Evolutionary conservation across 2,888 invertebrate species (phyloP).

Genomic region (Labia minor): DNA sequence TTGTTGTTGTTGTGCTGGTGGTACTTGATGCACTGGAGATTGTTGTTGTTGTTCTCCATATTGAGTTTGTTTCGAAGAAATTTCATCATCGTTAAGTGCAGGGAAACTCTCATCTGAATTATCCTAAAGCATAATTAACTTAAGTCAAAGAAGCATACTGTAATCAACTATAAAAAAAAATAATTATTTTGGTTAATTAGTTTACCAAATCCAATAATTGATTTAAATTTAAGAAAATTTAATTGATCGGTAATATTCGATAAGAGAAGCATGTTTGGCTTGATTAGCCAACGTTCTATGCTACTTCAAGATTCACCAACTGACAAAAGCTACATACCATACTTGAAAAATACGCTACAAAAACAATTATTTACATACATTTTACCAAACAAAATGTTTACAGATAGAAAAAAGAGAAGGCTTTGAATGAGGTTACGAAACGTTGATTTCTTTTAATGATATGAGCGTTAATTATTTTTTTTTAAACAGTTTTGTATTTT

Average conservation of each 20-base stretch:
- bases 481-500: background rate
- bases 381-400: background rate
- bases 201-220: background rate
- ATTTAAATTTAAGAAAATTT: no score
- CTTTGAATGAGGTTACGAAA: background rate
- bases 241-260: no score
- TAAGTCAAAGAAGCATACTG: background rate
- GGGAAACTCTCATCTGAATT: conserved; percentile 48
- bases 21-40: conserved; percentile 26
- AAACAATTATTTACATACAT: conserved; percentile 3
- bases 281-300: background rate
- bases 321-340: conserved; percentile 13
- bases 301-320: conserved; percentile 4
- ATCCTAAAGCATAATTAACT: conserved; percentile 36
- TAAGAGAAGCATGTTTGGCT: conserved; percentile 2
- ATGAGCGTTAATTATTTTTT: background rate
- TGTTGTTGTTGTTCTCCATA: conserved; percentile 32
- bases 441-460: background rate
- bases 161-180: conserved; percentile 2
- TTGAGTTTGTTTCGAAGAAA: conserved; percentile 27
- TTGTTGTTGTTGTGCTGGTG: conserved; percentile 26
- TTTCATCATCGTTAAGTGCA: conserved; percentile 31
- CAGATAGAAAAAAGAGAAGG: background rate
- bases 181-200: conserved; percentile 16
- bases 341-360: background rate